Evolutionary conservation across 2,888 invertebrate genomes (phyloP).

Genomic region (Silvanus unidentatus): DNA sequence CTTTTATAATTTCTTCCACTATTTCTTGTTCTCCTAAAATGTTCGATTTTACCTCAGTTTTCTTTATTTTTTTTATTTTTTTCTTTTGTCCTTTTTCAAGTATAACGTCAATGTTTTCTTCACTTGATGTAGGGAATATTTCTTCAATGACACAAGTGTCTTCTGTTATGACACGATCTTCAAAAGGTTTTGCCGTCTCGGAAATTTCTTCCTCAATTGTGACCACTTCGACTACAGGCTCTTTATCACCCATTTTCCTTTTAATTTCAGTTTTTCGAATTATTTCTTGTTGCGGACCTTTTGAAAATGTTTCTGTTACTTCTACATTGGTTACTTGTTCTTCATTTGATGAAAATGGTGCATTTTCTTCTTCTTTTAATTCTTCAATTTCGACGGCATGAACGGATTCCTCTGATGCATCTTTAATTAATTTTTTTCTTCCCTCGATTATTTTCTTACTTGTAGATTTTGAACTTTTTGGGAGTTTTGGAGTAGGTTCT

Average conservation of each 20-base stretch:
- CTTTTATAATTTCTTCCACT: constrained; percentile 10
- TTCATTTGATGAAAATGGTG: constrained; percentile 28
- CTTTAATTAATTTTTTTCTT: too few species aligned
- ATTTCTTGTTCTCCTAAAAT: too few species aligned
- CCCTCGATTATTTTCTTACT: too few species aligned
- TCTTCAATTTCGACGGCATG: constrained; percentile 24
- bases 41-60: too few species aligned
- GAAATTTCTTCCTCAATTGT: constrained; percentile 38
- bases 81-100: constrained; percentile 13
- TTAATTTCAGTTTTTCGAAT: constrained; percentile 45
- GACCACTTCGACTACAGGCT: constrained; percentile 39
- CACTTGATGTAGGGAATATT: background rate
- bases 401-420: too few species aligned
- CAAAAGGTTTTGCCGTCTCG: constrained; percentile 39
- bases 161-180: constrained; percentile 24
- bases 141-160: background rate
- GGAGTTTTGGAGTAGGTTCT: too few species aligned
- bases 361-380: constrained; percentile 24
- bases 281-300: constrained; percentile 26
- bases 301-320: constrained; percentile 34
- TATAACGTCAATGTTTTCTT: background rate
- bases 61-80: constrained; percentile 25
- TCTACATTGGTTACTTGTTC: constrained; percentile 44
- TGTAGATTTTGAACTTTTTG: too few species aligned
- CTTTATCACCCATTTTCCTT: constrained; percentile 37